These are phyloP conservation scores for Penaeus chinensis DNA, from an alignment of 1,140 invertebrate genomes.

Conservation along the genomic window DNA sequence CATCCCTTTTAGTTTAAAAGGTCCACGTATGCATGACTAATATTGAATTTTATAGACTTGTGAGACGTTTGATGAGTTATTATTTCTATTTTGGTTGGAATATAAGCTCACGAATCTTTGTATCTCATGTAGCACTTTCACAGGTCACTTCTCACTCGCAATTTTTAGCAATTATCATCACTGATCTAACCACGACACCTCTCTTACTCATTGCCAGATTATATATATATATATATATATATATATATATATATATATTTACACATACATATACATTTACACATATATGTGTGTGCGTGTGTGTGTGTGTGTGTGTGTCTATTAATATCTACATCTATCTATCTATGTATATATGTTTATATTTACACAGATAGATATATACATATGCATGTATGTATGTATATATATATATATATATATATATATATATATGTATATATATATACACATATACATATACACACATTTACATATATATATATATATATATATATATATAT, in stretches of 20 bases:
- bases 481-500: neutral
- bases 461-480: neutral
- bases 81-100: no score
- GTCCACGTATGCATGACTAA: no score
- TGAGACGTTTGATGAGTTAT: no score
- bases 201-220: no score
- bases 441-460: neutral
- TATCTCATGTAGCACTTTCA: no score
- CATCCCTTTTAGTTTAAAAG: no score
- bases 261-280: neutral
- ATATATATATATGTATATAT: neutral
- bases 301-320: neutral
- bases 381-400: neutral
- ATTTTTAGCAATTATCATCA: no score
- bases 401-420: constrained; percentile 17
- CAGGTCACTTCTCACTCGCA: no score
- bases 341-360: neutral
- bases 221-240: neutral
- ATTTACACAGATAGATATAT: neutral
- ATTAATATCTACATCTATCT: neutral
- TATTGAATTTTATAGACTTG: no score
- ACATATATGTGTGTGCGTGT: constrained; percentile 2
- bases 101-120: no score
- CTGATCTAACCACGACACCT: no score
- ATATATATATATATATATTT: constrained; percentile 11